Evolutionary conservation across 2,113 vertebrate species (phyloP).

Genomic region (Proteles cristata): DNA sequence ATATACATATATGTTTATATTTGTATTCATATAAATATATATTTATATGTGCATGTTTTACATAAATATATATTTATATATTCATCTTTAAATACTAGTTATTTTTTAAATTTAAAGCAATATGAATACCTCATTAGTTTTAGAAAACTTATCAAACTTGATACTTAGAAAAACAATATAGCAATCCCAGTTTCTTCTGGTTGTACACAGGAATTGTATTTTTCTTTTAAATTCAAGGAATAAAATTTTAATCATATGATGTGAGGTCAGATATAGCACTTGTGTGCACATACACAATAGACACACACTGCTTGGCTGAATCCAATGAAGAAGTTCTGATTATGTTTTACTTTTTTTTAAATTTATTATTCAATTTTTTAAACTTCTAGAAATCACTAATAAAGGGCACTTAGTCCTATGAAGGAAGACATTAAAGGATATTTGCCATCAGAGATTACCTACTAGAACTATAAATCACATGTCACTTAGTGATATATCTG

Average conservation of each 20-base stretch:
- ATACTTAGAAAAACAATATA: not conserved
- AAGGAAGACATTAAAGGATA: constrained; percentile 51
- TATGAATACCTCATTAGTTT: not conserved
- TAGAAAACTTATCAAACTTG: not conserved
- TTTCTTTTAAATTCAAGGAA: not conserved
- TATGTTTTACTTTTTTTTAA: not conserved
- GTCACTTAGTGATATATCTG: constrained; percentile 65
- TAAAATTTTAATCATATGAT: not conserved
- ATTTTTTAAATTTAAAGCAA: not conserved
- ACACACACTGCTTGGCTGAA: not conserved
- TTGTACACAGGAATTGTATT: not conserved
- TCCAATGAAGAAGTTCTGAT: constrained; percentile 19
- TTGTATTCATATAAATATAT: no score
- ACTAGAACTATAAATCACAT: constrained; percentile 74
- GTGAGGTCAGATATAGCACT: not conserved
- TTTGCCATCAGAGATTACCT: constrained; percentile 65
- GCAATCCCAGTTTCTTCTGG: not conserved
- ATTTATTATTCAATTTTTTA: constrained; percentile 23
- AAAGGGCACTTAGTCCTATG: not conserved
- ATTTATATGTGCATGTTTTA: no score
- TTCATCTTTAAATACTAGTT: not conserved
- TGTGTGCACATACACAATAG: not conserved
- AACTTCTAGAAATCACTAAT: constrained; percentile 56
- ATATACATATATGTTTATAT: no score
- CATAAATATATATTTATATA: not conserved